phyloP scores from a whole-genome alignment of 1,140 invertebrate species.

The Cydia strobilella region DNA sequence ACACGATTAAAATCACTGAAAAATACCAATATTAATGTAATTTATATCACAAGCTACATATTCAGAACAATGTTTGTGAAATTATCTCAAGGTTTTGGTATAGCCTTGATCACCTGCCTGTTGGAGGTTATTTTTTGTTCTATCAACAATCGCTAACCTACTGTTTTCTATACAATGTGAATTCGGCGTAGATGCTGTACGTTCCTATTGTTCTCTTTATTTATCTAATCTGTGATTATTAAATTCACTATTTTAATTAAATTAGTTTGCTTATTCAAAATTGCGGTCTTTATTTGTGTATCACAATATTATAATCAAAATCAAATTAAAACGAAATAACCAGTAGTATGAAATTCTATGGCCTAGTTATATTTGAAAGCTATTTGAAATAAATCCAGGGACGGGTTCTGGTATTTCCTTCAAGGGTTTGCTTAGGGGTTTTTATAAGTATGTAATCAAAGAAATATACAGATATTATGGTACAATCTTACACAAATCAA shows the following conservation, averaged over 20 bases:
- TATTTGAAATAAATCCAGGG: too few relatives aligned
- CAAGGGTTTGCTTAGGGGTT: too few relatives aligned
- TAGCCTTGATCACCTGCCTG: conserved; percentile 45
- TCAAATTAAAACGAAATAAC: too few relatives aligned
- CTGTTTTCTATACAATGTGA: conserved; percentile 26
- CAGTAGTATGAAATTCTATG: too few relatives aligned
- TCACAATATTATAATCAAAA: too few relatives aligned
- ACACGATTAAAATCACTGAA: background rate
- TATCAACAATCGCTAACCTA: conserved; percentile 32
- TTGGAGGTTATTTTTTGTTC: conserved; percentile 48
- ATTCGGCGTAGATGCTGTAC: conserved; percentile 20
- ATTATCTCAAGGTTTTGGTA: conserved; percentile 41
- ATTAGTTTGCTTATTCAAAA: background rate
- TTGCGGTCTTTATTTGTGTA: too few relatives aligned
- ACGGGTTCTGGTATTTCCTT: too few relatives aligned
- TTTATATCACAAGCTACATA: conserved; percentile 4
- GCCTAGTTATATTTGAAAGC: too few relatives aligned
- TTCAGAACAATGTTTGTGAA: conserved; percentile 32
- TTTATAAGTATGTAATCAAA: background rate
- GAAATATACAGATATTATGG: background rate
- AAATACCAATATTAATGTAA: background rate
- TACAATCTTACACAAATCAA: background rate
- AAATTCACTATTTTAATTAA: conserved; percentile 10
- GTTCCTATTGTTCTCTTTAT: conserved; percentile 17
- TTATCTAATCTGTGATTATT: conserved; percentile 3